phyloP scores from a whole-genome alignment of 1,140 invertebrate species.

The Tachypleus tridentatus region DNA sequence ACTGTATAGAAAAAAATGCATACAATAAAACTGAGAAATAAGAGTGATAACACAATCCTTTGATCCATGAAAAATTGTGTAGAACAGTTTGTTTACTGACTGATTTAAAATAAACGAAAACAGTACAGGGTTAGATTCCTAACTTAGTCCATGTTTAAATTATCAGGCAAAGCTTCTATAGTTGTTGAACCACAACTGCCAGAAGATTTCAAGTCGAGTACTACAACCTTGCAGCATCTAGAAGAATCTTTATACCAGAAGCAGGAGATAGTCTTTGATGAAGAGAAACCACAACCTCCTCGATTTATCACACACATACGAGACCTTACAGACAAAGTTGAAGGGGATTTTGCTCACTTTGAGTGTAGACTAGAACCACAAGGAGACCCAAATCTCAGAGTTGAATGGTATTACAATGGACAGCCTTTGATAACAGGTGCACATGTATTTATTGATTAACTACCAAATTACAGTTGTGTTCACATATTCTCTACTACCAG shows the following conservation, averaged over 20 bases:
- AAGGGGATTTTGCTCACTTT: constrained; percentile 78
- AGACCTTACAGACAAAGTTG: constrained; percentile 65
- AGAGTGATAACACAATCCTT: neutral
- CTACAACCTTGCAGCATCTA: constrained; percentile 72
- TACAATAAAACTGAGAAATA: too few species aligned
- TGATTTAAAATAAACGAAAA: too few species aligned
- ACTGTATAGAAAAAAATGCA: too few species aligned
- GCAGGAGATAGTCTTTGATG: constrained; percentile 64
- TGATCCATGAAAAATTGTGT: neutral
- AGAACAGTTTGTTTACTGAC: too few species aligned
- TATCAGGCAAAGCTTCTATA: constrained; percentile 50
- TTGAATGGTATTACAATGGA: constrained; percentile 91
- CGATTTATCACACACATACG: constrained; percentile 62
- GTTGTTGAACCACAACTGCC: constrained; percentile 79
- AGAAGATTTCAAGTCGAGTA: constrained; percentile 67
- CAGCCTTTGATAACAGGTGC: constrained; percentile 58
- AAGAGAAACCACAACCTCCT: constrained; percentile 73
- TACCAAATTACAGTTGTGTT: too few species aligned
- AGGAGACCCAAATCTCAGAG: constrained; percentile 70
- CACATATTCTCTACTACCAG: too few species aligned
- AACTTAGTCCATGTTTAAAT: neutral
- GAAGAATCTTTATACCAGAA: constrained; percentile 78
- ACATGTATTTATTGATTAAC: too few species aligned
- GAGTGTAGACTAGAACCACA: constrained; percentile 80
- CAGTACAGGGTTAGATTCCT: too few species aligned